Percentiles rank a stretch among this genome's conserved stretches.
phyloP scores from a whole-genome alignment of 2,888 invertebrate genomes.

The Schizotus pectinicornis region DNA sequence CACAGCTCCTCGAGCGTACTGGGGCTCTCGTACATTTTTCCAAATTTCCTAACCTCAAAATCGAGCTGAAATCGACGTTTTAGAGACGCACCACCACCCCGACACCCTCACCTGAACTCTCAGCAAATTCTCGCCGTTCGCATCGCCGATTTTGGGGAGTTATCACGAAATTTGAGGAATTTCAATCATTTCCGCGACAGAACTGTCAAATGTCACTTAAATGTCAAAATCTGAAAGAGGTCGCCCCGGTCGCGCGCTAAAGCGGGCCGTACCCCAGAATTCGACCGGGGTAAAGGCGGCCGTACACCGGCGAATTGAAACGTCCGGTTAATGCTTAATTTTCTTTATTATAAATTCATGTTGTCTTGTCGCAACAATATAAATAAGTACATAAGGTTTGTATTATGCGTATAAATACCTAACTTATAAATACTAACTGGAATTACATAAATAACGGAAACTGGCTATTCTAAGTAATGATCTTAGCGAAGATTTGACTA shows the following conservation, averaged over 20 bases:
- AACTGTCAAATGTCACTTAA: no score
- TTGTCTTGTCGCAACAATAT: conserved; percentile 34
- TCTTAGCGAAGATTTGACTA: conserved; percentile 39
- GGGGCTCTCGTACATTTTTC: conserved; percentile 68
- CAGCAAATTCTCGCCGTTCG: no score
- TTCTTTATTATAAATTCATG: conserved; percentile 24
- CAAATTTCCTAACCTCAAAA: conserved; percentile 13
- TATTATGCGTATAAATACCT: conserved; percentile 46
- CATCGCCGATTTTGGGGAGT: no score
- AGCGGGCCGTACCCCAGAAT: no score
- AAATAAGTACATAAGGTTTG: conserved; percentile 45
- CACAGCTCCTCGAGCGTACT: conserved; percentile 68
- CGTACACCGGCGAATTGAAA: not conserved
- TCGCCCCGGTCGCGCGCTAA: no score
- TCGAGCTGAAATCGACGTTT: not conserved
- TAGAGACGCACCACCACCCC: not conserved
- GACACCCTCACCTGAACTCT: no score
- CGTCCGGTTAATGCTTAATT: conserved; percentile 12
- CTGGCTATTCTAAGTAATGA: conserved; percentile 22
- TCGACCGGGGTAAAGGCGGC: not conserved
- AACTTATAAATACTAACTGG: conserved; percentile 46
- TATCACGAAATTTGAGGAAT: no score
- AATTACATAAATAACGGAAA: conserved; percentile 22
- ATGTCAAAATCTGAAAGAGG: no score
- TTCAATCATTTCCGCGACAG: no score